Evolutionary conservation across 2,113 vertebrate species (phyloP).

Genomic region (Silurus meridionalis): DNA sequence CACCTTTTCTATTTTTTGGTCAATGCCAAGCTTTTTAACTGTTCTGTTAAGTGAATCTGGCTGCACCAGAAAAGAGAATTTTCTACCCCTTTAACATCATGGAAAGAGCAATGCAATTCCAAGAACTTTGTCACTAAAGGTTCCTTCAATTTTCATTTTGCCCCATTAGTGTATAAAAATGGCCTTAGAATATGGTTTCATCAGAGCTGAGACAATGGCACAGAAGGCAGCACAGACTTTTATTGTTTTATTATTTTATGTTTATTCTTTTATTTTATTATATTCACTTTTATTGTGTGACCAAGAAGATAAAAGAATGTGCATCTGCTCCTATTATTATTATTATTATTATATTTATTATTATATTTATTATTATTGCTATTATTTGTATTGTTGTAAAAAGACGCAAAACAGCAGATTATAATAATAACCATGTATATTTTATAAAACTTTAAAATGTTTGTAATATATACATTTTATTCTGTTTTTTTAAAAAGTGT

Average conservation of each 20-base stretch:
- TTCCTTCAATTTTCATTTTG: conserved; percentile 13
- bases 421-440: too few species aligned
- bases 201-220: conserved; percentile 1
- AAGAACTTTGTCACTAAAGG: conserved; percentile 24
- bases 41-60: conserved; percentile 5
- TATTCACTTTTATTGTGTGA: background rate
- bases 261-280: background rate
- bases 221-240: background rate
- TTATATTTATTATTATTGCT: background rate
- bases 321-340: background rate
- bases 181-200: conserved; percentile 3
- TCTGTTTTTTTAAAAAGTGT: too few species aligned
- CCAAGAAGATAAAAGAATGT: too few species aligned
- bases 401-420: background rate
- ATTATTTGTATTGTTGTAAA: background rate
- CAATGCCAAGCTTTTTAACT: background rate
- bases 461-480: too few species aligned
- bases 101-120: conserved; percentile 12
- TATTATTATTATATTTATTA: background rate
- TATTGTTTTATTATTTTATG: background rate
- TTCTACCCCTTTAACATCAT: conserved; percentile 17
- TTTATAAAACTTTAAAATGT: too few species aligned
- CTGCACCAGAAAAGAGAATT: conserved; percentile 37
- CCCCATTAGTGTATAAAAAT: background rate
- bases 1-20: background rate